These are phyloP conservation scores for Caenorhabditis macrosperma DNA, from an alignment of 2,888 invertebrate genomes.

Conservation along the genomic window DNA sequence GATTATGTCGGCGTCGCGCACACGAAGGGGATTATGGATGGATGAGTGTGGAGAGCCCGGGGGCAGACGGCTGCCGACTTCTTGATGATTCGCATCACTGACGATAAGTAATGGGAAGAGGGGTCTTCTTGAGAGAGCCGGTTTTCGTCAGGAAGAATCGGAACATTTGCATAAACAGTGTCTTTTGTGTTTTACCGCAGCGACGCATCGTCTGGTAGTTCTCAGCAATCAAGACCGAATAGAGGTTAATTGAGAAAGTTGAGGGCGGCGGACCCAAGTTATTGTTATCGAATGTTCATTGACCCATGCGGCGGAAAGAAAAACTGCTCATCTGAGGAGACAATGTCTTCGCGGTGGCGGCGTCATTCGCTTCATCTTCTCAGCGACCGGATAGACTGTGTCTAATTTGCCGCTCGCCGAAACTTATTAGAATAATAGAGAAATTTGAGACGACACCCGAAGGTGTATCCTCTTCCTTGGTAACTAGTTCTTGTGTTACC, in stretches of 20 bases:
- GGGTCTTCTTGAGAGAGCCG: slow-evolving; percentile 21
- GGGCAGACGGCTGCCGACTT: slow-evolving; percentile 49
- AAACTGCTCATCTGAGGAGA: slow-evolving; percentile 46
- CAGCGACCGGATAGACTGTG: slow-evolving; percentile 38
- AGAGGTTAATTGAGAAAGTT: slow-evolving; percentile 56
- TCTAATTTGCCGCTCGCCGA: slow-evolving; percentile 52
- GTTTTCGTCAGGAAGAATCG: slow-evolving; percentile 32
- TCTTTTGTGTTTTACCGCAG: slow-evolving; percentile 54
- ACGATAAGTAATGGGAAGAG: slow-evolving; percentile 53
- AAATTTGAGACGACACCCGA: slow-evolving; percentile 38
- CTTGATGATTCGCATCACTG: slow-evolving; percentile 57
- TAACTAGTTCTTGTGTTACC: slow-evolving; percentile 9
- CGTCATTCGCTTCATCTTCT: slow-evolving; percentile 41
- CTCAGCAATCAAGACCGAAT: slow-evolving; percentile 47
- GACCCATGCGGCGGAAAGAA: slow-evolving; percentile 49
- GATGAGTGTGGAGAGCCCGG: slow-evolving; percentile 52
- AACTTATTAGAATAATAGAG: slow-evolving; percentile 49
- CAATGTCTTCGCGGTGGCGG: slow-evolving; percentile 40
- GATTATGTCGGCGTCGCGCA: slow-evolving; percentile 57
- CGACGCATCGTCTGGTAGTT: neutral
- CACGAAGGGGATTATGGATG: slow-evolving; percentile 57
- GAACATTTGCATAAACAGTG: slow-evolving; percentile 55
- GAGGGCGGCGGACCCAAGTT: slow-evolving; percentile 39
- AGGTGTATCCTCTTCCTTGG: slow-evolving; percentile 9
- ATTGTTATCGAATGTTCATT: slow-evolving; percentile 50